A percentile compares a stretch with the other conserved stretches of the same genome.
These are phyloP conservation scores for Enchytraeus crypticus DNA, from an alignment of 2,888 invertebrate genomes.

Conservation along the genomic window DNA sequence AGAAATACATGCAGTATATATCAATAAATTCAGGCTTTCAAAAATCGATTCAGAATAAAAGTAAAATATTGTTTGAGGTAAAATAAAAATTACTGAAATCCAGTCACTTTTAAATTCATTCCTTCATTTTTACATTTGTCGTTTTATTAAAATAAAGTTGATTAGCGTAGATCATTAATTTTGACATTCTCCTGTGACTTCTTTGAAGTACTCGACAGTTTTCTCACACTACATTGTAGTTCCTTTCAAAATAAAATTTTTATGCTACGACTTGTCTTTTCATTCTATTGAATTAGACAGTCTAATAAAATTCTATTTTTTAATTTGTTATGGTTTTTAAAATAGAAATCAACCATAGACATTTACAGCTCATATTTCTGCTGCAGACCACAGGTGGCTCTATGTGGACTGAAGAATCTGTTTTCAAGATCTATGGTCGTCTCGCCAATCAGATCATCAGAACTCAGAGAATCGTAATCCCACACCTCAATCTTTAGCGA, in stretches of 20 bases:
- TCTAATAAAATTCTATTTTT: too few species aligned
- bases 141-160: too few species aligned
- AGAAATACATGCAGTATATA: not conserved
- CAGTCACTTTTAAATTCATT: not conserved
- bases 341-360: not conserved
- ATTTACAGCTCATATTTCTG: constrained; percentile 30
- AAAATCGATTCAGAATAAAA: not conserved
- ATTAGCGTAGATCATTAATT: too few species aligned
- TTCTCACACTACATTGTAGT: too few species aligned
- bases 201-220: too few species aligned
- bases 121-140: not conserved
- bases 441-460: constrained; percentile 48
- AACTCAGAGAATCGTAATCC: constrained; percentile 34
- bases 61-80: not conserved
- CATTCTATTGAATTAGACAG: too few species aligned
- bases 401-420: constrained; percentile 41
- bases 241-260: too few species aligned
- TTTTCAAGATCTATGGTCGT: constrained; percentile 49
- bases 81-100: not conserved
- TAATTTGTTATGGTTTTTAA: too few species aligned
- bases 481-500: constrained; percentile 30
- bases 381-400: constrained; percentile 43
- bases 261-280: too few species aligned
- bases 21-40: not conserved
- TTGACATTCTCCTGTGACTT: too few species aligned